phyloP scores from a whole-genome alignment of 2,888 invertebrate species.

The Epirrhoe alternata region DNA sequence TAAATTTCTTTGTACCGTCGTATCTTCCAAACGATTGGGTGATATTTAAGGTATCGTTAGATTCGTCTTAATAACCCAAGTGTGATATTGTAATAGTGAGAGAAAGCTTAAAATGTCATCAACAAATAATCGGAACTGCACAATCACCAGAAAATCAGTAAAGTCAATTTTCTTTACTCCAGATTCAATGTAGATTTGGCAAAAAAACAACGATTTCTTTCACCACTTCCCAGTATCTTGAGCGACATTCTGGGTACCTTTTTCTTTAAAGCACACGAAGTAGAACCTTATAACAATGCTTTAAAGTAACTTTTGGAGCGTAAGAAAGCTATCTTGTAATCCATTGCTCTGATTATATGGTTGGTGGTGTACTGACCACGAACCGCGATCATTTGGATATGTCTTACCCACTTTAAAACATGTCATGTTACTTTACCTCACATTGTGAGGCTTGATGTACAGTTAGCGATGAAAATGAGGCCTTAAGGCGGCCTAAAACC shows the following conservation, averaged over 20 bases:
- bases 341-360: constrained; percentile 59
- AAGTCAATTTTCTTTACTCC: constrained; percentile 20
- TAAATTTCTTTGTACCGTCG: too few species aligned
- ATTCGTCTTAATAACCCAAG: too few species aligned
- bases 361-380: constrained; percentile 27
- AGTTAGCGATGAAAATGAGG: too few species aligned
- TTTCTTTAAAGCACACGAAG: constrained; percentile 38
- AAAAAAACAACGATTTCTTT: constrained; percentile 12
- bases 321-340: constrained; percentile 50
- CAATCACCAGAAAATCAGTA: neutral
- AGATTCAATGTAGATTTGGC: constrained; percentile 7
- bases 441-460: too few species aligned
- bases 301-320: constrained; percentile 33
- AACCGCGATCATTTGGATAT: constrained; percentile 27
- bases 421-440: neutral
- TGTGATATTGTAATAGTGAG: too few species aligned
- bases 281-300: constrained; percentile 17
- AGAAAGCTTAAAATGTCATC: too few species aligned
- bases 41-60: too few species aligned
- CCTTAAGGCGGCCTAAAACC: too few species aligned
- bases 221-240: constrained; percentile 55
- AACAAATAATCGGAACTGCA: too few species aligned
- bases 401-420: neutral
- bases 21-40: too few species aligned
- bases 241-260: constrained; percentile 51